Evolutionary conservation across 2,888 invertebrate genomes (phyloP).

Genomic region (Hartigia nigra): DNA sequence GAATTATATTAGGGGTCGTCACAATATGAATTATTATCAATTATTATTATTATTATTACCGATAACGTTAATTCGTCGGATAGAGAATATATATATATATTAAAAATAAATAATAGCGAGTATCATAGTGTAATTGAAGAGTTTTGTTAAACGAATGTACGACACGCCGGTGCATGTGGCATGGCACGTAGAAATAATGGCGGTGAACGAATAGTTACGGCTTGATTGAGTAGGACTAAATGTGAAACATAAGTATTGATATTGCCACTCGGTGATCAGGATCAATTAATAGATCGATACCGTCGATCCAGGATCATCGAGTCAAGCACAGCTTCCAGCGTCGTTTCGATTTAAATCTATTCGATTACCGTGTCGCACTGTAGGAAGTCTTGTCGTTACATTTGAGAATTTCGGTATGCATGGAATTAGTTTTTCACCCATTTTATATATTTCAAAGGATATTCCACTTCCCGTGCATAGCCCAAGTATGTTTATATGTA

Average conservation of each 20-base stretch:
- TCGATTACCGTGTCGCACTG: not conserved
- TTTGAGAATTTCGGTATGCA: not conserved
- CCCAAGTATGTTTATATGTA: constrained; percentile 48
- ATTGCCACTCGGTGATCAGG: not conserved
- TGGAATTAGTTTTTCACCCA: not conserved
- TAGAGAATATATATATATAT: constrained; percentile 3
- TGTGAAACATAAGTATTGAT: not conserved
- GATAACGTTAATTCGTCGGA: not conserved
- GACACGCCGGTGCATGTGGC: not conserved
- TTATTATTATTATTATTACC: not conserved
- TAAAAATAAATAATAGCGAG: not conserved
- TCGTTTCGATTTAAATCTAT: not conserved
- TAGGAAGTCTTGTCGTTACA: not conserved
- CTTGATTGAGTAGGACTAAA: not conserved
- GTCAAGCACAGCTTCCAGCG: not conserved
- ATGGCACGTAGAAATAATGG: not conserved
- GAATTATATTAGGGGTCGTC: not conserved
- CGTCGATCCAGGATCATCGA: not conserved
- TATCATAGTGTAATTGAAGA: not conserved
- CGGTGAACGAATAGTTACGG: not conserved
- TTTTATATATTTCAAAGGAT: constrained; percentile 5
- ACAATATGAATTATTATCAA: not conserved
- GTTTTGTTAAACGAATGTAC: not conserved
- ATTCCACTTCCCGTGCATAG: constrained; percentile 35
- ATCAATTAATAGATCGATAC: not conserved